Base-by-base conservation (phyloP, 2,888 invertebrate species). In the Oegoconia quadripuncta region DNA sequence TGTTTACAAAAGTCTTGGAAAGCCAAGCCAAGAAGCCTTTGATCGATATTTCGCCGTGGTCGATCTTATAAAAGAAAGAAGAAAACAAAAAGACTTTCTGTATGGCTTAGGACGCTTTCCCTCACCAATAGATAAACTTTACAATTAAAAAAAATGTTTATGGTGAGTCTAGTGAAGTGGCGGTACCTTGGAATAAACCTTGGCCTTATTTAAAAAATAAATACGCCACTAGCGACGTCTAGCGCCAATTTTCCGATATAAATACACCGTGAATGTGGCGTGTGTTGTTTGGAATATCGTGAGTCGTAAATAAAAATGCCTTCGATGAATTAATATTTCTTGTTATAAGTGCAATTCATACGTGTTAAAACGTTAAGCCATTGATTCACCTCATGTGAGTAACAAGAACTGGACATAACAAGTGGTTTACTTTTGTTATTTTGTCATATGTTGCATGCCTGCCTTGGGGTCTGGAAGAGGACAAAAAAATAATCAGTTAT, bases 181-280 rank as follows among this genome's bases (percentile, higher is more conserved):
- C n/a, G n/a, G n/a, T n/a, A n/a, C n/a, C n/a, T n/a, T n/a, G n/a
- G n/a, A n/a, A n/a, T n/a, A n/a, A 2, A 11, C 18, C 34, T 35
- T 38, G 39, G 42, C 34, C 7, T 14, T 29, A 13, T 31, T 20
- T 17, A 22, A 2, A 34, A 31, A 40, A 39, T n/a, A 26, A 34
- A 31, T 20, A 28, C 15, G 18, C 16, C 31, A 14, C 2, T 16
- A 50, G 50, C 72, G 84, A 74, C 83, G 74, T 63, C 86, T 86
- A 54, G 73, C 66, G 84, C 58, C 47, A 74, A 73, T 72, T 70
- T 76, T 65, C 51, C 67, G 52, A 66, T 59, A 59, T 70, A 78
- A 76, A 73, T 78, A 79, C 72, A 77, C 81, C 78, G 83, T 82
- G 87, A 88, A 87, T 88, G 88, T 88, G 88, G 88, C 88, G 88